These are phyloP conservation scores for Lasioglossum zephyrum DNA, from an alignment of 2,888 invertebrate species.

Conservation along the genomic window DNA sequence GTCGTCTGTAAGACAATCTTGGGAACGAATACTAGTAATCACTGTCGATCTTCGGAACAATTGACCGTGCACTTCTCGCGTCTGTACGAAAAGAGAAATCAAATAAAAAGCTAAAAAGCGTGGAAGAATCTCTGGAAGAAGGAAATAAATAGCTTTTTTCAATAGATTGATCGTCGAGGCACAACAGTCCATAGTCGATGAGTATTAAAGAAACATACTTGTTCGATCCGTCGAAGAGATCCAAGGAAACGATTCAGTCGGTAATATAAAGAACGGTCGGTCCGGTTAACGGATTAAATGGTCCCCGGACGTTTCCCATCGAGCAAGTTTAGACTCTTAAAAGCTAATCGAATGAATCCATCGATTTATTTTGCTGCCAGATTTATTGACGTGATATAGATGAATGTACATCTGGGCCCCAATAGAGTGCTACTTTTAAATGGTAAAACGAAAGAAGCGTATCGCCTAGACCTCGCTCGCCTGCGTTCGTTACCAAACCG, in stretches of 20 bases:
- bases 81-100: not conserved
- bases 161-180: not conserved
- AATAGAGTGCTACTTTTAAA: conserved; percentile 59
- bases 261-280: not conserved
- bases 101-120: not conserved
- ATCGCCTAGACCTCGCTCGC: conserved; percentile 34
- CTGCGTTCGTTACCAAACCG: conserved; percentile 62
- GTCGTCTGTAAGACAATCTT: not conserved
- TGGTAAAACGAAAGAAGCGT: conserved; percentile 56
- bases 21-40: not conserved
- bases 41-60: not conserved
- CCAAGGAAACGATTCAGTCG: not conserved
- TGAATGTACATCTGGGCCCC: conserved; percentile 65
- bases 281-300: not conserved
- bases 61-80: not conserved
- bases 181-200: not conserved
- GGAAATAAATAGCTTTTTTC: not conserved
- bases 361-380: conserved; percentile 64
- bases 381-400: conserved; percentile 70
- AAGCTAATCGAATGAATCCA: conserved; percentile 65
- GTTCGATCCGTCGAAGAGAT: conserved; percentile 9
- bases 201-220: not conserved
- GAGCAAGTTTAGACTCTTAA: conserved; percentile 35
- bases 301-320: conserved; percentile 23
- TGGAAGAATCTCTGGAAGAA: too few species aligned